Evolutionary conservation across 2,888 invertebrate species (phyloP).

Genomic region (Alloplasta piceator): DNA sequence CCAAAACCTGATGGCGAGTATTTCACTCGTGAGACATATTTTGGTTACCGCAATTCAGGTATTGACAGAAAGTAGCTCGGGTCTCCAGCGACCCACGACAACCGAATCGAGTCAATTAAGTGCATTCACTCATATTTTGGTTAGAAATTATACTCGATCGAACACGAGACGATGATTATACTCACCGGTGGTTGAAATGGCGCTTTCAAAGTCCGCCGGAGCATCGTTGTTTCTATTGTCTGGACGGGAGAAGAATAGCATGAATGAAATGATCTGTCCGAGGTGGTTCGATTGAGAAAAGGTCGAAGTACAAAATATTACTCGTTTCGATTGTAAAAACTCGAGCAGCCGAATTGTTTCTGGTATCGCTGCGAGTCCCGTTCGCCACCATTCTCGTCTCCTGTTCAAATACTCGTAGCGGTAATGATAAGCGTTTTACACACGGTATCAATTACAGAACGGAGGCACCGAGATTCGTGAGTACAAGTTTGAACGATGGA

Average conservation of each 20-base stretch:
- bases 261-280: too few species aligned
- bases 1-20: slow-evolving; percentile 85
- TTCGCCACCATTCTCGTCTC: slow-evolving; percentile 57
- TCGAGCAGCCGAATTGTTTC: slow-evolving; percentile 40
- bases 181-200: slow-evolving; percentile 87
- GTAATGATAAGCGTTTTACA: background rate
- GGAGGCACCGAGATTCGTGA: slow-evolving; percentile 1
- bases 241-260: slow-evolving; percentile 34
- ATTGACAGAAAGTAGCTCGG: too few species aligned
- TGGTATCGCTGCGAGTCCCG: slow-evolving; percentile 50
- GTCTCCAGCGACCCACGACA: too few species aligned
- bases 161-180: slow-evolving; percentile 7
- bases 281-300: too few species aligned
- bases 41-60: background rate
- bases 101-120: too few species aligned
- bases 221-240: slow-evolving; percentile 65
- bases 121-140: background rate
- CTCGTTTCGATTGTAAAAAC: slow-evolving; percentile 18
- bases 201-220: slow-evolving; percentile 88
- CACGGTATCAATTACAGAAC: background rate
- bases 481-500: background rate
- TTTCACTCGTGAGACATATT: background rate
- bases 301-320: slow-evolving; percentile 4
- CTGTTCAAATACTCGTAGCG: background rate
- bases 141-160: too few species aligned